A percentile compares a stretch with the other conserved stretches of the same genome.
phyloP scores from a whole-genome alignment of 2,113 vertebrate genomes.

The Cynocephalus volans region DNA sequence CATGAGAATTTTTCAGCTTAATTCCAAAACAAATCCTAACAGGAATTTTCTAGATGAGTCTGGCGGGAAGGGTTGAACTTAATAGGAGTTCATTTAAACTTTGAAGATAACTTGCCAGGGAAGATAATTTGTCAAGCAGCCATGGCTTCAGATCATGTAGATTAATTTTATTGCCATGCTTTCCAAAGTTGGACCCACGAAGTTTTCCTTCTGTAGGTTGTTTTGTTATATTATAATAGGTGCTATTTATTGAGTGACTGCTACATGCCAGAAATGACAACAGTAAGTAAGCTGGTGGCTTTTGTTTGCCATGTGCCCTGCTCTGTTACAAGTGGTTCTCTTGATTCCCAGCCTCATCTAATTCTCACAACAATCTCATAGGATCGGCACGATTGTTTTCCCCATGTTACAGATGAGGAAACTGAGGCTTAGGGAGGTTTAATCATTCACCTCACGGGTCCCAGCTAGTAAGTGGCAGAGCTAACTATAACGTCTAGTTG shows the following conservation, averaged over 20 bases:
- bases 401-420: neutral
- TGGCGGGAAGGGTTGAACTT: neutral
- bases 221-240: neutral
- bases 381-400: neutral
- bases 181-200: neutral
- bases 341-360: neutral
- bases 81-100: neutral
- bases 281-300: neutral
- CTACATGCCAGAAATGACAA: neutral
- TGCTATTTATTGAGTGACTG: neutral
- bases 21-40: neutral
- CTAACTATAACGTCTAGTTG: fast-evolving
- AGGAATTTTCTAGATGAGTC: neutral
- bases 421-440: neutral
- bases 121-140: neutral
- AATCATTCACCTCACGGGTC: fast-evolving
- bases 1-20: neutral
- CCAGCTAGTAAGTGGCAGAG: fast-evolving
- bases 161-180: fast-evolving
- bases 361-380: neutral
- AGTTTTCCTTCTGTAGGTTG: too few species aligned
- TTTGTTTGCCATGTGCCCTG: fast-evolving
- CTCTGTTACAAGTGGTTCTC: fast-evolving
- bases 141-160: neutral
- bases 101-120: neutral